These are phyloP conservation scores for Amiota mariae DNA, from an alignment of 2,888 invertebrate species.

Conservation along the genomic window DNA sequence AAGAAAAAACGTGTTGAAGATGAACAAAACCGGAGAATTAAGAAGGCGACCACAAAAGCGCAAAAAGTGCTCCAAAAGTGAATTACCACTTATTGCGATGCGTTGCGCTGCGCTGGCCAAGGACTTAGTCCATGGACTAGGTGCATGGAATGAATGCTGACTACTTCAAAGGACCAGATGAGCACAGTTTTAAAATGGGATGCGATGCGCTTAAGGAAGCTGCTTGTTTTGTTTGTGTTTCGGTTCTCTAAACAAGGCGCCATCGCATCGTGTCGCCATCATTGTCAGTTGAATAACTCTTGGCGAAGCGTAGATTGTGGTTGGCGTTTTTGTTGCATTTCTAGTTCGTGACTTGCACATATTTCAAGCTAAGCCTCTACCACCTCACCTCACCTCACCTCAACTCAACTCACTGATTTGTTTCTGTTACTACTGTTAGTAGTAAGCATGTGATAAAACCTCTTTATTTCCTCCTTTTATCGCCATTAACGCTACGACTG, in stretches of 20 bases:
- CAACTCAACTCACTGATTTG: slow-evolving; percentile 31
- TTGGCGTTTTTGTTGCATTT: slow-evolving; percentile 29
- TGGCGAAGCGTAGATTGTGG: not conserved
- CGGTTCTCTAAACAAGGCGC: too few relatives aligned
- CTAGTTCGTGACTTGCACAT: slow-evolving; percentile 54
- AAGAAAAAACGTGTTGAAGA: not conserved
- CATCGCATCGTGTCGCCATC: too few relatives aligned
- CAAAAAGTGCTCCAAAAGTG: slow-evolving; percentile 48
- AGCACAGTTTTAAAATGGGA: slow-evolving; percentile 29
- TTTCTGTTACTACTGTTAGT: not conserved
- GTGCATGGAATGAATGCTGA: too few relatives aligned
- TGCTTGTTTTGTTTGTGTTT: slow-evolving; percentile 42
- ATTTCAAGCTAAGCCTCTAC: slow-evolving; percentile 53
- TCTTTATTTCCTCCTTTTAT: slow-evolving; percentile 45
- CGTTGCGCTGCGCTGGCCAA: too few relatives aligned
- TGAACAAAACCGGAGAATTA: slow-evolving; percentile 6
- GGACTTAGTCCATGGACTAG: too few relatives aligned
- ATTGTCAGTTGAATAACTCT: too few relatives aligned
- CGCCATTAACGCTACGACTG: slow-evolving; percentile 57
- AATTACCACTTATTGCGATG: slow-evolving; percentile 52
- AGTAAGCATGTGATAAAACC: slow-evolving; percentile 19
- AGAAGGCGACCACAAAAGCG: slow-evolving; percentile 32
- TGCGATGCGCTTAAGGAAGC: too few relatives aligned
- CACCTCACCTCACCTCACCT: not conserved
- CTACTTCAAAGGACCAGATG: too few relatives aligned